Evolutionary conservation across 2,113 vertebrate species (phyloP).

Genomic region (Petrocephalus microphthalmus): DNA sequence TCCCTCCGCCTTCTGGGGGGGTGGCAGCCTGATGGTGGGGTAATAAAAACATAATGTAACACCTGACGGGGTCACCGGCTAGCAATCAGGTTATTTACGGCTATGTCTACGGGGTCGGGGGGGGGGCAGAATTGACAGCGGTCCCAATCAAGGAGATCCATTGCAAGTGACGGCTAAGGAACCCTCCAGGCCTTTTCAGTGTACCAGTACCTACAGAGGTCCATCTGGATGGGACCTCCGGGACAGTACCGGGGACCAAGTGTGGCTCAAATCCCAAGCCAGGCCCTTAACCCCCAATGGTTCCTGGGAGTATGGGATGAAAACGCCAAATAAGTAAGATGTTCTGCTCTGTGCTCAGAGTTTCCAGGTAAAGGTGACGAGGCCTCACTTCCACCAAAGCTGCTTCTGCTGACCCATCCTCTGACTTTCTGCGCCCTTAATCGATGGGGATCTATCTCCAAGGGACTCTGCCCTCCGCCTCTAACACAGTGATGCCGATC

Average conservation of each 20-base stretch:
- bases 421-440: neutral
- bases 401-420: neutral
- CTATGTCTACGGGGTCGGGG: neutral
- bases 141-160: neutral
- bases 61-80: neutral
- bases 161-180: neutral
- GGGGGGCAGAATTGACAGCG: neutral
- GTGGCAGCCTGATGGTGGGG: neutral
- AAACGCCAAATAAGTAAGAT: neutral
- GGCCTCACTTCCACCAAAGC: neutral
- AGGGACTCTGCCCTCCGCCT: neutral
- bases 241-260: neutral
- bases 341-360: neutral
- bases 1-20: neutral
- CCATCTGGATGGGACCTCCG: neutral
- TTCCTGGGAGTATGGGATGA: neutral
- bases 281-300: neutral
- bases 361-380: neutral
- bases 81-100: constrained; percentile 11
- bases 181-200: neutral
- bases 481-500: neutral
- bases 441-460: neutral
- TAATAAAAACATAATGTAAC: neutral
- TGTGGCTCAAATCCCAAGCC: neutral
- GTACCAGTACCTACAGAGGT: neutral